Conservation (phyloP, 2,113 vertebrate genomes). For the Notechis scutatus region DNA sequence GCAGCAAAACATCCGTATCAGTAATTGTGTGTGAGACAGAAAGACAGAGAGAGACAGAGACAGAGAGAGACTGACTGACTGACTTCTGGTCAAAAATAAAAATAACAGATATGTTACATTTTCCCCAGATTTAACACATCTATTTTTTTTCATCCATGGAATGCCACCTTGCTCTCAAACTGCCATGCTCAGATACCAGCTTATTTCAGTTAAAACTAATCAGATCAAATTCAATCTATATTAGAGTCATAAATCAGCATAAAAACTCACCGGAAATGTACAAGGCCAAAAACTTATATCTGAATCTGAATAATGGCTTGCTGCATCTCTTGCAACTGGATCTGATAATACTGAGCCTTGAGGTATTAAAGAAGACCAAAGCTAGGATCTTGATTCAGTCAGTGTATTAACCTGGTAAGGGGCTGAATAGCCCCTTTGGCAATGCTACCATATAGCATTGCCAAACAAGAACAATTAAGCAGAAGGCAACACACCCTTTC, state of each 20-base stretch:
- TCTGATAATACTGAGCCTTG: not conserved
- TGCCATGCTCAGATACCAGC: not conserved
- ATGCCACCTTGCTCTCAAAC: not conserved
- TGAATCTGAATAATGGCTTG: not conserved
- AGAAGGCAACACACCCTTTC: not conserved
- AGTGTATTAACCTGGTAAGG: not conserved
- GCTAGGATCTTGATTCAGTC: not conserved
- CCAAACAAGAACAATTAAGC: not conserved
- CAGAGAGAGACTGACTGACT: too few species aligned
- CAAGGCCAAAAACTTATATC: not conserved
- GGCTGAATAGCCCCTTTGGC: not conserved
- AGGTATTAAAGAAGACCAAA: not conserved
- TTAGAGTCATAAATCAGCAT: not conserved
- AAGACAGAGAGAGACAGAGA: not conserved
- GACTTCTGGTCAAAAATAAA: not conserved
- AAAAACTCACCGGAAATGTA: not conserved
- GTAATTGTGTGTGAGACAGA: not conserved
- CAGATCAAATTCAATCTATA: not conserved
- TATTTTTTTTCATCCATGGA: not conserved
- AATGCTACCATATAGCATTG: not conserved
- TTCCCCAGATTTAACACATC: not conserved
- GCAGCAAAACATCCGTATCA: not conserved
- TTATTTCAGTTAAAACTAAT: not conserved
- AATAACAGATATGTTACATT: not conserved
- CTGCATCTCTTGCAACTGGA: not conserved